Percentiles rank a stretch among this genome's conserved stretches.
phyloP scores from a whole-genome alignment of 2,113 vertebrate species.

The Chamaetylas fuelleborni region DNA sequence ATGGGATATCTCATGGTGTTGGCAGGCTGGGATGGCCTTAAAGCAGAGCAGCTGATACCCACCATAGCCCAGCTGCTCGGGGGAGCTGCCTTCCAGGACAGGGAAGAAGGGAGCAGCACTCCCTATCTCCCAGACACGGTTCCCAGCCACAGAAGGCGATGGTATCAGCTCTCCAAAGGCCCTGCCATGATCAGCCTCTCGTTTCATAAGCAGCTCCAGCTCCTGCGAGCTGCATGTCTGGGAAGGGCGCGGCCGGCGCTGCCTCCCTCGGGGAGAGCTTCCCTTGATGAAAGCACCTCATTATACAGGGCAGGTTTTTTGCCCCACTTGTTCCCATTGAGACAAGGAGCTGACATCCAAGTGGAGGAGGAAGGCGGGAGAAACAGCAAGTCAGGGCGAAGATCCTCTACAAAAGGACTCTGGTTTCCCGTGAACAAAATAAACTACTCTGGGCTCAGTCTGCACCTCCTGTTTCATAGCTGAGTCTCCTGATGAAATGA shows the following conservation, averaged over 20 bases:
- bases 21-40: background rate
- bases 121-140: background rate
- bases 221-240: constrained; percentile 22
- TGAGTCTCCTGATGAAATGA: background rate
- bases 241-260: background rate
- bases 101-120: background rate
- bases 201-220: constrained; percentile 48
- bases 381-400: constrained; percentile 47
- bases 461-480: background rate
- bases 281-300: constrained; percentile 57
- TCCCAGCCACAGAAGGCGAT: constrained; percentile 29
- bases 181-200: background rate
- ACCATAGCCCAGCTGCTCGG: accelerated
- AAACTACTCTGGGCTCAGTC: background rate
- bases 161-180: background rate
- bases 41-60: background rate
- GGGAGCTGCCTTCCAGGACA: background rate
- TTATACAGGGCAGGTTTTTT: constrained; percentile 6
- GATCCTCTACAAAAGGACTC: background rate
- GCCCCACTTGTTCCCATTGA: constrained; percentile 7
- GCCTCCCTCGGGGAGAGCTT: constrained; percentile 7
- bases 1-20: background rate
- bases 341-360: background rate
- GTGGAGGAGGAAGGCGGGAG: constrained; percentile 32
- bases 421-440: background rate